These are phyloP conservation scores for Bhutanitis thaidina DNA, from an alignment of 2,888 invertebrate species.

Conservation along the genomic window DNA sequence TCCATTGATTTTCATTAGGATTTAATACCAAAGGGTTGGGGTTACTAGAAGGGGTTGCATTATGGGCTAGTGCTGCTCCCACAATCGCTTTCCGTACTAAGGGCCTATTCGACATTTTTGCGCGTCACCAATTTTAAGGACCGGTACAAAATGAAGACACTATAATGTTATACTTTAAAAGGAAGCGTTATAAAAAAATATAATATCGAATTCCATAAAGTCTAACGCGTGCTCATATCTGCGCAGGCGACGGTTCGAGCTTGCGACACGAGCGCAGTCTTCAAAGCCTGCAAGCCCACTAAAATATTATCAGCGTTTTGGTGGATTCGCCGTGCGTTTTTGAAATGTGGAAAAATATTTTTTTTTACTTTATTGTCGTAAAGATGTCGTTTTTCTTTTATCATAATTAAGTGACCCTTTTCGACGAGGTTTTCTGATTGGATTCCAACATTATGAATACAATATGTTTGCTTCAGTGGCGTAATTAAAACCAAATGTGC, in stretches of 20 bases:
- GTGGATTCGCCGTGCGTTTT: neutral
- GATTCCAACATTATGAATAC: too few relatives aligned
- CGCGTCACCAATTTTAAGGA: constrained; percentile 16
- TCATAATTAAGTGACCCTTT: too few relatives aligned
- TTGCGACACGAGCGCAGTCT: constrained; percentile 36
- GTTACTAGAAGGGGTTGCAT: constrained; percentile 25
- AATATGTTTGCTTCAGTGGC: too few relatives aligned
- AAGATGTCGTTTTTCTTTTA: neutral
- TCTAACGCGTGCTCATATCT: constrained; percentile 27
- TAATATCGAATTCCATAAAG: constrained; percentile 12
- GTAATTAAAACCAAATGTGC: too few relatives aligned
- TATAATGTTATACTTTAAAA: constrained; percentile 18
- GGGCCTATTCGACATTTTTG: constrained; percentile 55
- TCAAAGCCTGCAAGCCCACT: constrained; percentile 34
- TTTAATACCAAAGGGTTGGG: constrained; percentile 22
- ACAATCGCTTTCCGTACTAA: constrained; percentile 66
- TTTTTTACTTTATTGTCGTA: neutral
- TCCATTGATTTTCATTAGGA: constrained; percentile 52
- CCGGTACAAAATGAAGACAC: constrained; percentile 11
- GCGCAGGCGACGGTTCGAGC: constrained; percentile 35
- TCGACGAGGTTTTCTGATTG: too few relatives aligned
- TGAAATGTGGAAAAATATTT: neutral
- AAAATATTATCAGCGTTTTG: constrained; percentile 12
- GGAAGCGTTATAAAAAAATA: constrained; percentile 18
- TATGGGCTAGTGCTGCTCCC: constrained; percentile 57